Conservation (phyloP, 2,113 vertebrate species). For the Sclerurus mexicanus region DNA sequence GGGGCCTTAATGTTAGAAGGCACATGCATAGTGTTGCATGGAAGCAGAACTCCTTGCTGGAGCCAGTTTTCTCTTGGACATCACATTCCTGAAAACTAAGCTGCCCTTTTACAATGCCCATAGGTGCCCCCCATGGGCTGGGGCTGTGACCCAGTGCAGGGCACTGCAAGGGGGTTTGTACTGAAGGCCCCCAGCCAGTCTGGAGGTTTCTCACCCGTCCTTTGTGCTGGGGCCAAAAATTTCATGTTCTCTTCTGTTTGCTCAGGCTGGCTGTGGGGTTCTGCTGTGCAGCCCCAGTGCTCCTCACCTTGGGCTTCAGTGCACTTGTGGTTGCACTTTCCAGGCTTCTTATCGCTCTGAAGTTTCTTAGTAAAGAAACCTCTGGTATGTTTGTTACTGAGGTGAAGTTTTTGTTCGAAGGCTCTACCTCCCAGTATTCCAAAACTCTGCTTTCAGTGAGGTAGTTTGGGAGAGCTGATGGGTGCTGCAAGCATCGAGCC, state of each 20-base stretch:
- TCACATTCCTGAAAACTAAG: neutral
- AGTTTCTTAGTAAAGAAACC: neutral
- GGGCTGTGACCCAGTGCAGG: neutral
- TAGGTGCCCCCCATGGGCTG: neutral
- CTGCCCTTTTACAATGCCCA: neutral
- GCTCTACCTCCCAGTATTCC: neutral
- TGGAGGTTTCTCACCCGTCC: neutral
- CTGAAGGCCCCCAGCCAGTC: neutral
- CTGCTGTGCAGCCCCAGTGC: neutral
- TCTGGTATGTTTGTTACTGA: neutral
- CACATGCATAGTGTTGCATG: accelerated
- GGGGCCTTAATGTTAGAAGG: neutral
- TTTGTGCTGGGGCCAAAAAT: neutral
- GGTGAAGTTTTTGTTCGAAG: neutral
- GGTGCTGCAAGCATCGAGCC: neutral
- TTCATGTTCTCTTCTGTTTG: neutral
- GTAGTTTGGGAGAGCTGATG: neutral
- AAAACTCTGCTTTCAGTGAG: neutral
- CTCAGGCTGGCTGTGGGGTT: neutral
- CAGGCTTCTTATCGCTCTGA: neutral
- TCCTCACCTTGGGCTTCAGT: neutral
- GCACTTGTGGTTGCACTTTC: neutral
- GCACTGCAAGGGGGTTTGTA: neutral
- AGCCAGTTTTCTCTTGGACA: neutral
- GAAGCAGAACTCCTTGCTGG: neutral